Evolutionary conservation across 2,888 invertebrate genomes (phyloP), one percentile per base, ranked within the genome.

Genomic region (Ditylenchus weischeri): DNA sequence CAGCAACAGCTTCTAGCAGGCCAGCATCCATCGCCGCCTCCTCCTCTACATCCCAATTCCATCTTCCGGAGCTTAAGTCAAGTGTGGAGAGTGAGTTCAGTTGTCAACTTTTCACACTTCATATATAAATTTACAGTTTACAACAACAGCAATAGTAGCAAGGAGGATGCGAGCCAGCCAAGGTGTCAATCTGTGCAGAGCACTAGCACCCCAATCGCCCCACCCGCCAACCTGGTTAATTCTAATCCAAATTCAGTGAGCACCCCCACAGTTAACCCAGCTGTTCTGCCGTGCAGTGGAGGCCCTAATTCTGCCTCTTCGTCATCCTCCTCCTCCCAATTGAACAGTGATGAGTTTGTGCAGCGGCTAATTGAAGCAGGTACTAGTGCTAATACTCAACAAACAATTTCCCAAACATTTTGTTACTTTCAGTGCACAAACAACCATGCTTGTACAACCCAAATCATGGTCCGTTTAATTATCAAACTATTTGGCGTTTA

Each of bases 361-460:
- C 57, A 38, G 59, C 19, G 36, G 13, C 13, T 29, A 13, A 29
- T 23, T 35, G 57, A 23, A 54, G 23, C 57, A 54, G 29, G 57
- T 54, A 29, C 13, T 11, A 6, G 6, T 10, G 13, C 54, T 29
- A 15, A 18, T 54, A 18, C 57, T 23, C 18, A 15, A 18, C 47
- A 54, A 13, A 57, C 51, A 35, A 38, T 47, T 57, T 57, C 1
- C 8, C 1, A 43, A 43, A 43, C 43, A 15, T 1, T 6, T 10
- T 43, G 29, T 29, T 5, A 43, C 15, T 43, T 43, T 8, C 58
- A 18, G 70, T 70, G 43, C 43, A 50, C 21, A 57, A 63, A 36
- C 64, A 70, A 54, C 70, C 70, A 21, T 61, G 70, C 35, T 65
- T 70, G 35, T 70, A 70, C 57, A 69, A 70, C 47, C 70, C 70